Evolutionary conservation across 2,113 vertebrate genomes (phyloP).

Genomic region (Sander vitreus): DNA sequence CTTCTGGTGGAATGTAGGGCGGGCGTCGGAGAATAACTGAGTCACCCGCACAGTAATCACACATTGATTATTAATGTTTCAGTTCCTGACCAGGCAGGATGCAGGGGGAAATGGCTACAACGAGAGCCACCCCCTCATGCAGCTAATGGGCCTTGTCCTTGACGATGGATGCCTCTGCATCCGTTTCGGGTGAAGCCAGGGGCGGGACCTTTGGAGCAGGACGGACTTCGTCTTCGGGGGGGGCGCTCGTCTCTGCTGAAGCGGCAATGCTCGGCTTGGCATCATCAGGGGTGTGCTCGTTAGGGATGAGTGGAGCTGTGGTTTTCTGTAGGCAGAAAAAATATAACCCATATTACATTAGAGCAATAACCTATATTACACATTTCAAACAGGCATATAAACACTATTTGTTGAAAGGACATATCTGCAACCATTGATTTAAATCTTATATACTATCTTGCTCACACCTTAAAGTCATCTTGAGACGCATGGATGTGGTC

Average conservation of each 20-base stretch:
- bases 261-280: conserved; percentile 73
- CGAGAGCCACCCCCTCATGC: conserved; percentile 32
- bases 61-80: conserved; percentile 63
- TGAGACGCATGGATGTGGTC: no score
- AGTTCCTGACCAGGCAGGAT: conserved; percentile 47
- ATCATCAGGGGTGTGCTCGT: conserved; percentile 84
- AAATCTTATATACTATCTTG: no score
- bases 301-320: conserved; percentile 83
- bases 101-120: conserved; percentile 18
- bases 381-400: no score
- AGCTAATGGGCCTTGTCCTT: conserved; percentile 81
- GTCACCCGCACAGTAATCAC: conserved; percentile 48
- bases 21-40: conserved; percentile 39
- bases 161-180: conserved; percentile 67
- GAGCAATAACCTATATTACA: no score
- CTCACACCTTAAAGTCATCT: no score
- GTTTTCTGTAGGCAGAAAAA: conserved; percentile 79
- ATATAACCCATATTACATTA: no score
- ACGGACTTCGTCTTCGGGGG: conserved; percentile 66
- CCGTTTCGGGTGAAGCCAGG: conserved; percentile 76
- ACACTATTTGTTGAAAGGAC: no score
- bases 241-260: conserved; percentile 62
- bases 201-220: conserved; percentile 51
- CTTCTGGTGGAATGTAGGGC: conserved; percentile 37
- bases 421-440: no score